Percentiles rank a stretch among this genome's conserved stretches.
phyloP scores from a whole-genome alignment of 2,797 vertebrate genomes.

The Enteromius radiatus region DNA sequence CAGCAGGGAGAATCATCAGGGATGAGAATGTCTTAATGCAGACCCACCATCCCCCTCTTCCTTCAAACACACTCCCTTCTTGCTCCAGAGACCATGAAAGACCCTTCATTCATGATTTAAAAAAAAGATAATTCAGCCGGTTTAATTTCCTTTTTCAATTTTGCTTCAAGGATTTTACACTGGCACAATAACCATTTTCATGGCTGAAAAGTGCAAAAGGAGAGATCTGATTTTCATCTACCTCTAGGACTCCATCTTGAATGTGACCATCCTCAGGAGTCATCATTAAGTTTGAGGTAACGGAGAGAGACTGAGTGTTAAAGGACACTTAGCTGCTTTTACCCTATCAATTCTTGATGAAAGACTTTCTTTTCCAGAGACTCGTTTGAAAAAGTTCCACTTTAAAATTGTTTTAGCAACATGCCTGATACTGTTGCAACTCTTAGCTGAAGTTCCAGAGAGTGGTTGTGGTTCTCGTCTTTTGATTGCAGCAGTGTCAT shows the following conservation, averaged over 20 bases:
- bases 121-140: constrained; percentile 60
- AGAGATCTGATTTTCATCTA: constrained; percentile 38
- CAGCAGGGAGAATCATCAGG: constrained; percentile 53
- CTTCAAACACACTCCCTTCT: constrained; percentile 48
- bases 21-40: constrained; percentile 61
- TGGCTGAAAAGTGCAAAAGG: constrained; percentile 54
- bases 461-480: neutral
- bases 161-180: constrained; percentile 56
- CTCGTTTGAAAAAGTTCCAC: constrained; percentile 9
- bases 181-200: constrained; percentile 55
- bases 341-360: constrained; percentile 21
- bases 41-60: constrained; percentile 38
- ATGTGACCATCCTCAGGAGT: constrained; percentile 33
- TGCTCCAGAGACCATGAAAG: constrained; percentile 60
- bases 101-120: constrained; percentile 52
- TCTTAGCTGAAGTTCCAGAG: neutral
- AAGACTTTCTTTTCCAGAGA: neutral
- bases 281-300: constrained; percentile 30
- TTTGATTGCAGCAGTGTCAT: neutral
- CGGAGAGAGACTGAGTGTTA: constrained; percentile 14
- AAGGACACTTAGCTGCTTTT: constrained; percentile 1
- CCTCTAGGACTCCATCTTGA: constrained; percentile 28
- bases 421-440: neutral
- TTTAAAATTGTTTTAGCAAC: constrained; percentile 4
- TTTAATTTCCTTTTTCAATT: constrained; percentile 65